Evolutionary conservation across 1,140 invertebrate species (phyloP), one percentile per base, ranked within the genome.

Genomic region (Drusus annulatus): DNA sequence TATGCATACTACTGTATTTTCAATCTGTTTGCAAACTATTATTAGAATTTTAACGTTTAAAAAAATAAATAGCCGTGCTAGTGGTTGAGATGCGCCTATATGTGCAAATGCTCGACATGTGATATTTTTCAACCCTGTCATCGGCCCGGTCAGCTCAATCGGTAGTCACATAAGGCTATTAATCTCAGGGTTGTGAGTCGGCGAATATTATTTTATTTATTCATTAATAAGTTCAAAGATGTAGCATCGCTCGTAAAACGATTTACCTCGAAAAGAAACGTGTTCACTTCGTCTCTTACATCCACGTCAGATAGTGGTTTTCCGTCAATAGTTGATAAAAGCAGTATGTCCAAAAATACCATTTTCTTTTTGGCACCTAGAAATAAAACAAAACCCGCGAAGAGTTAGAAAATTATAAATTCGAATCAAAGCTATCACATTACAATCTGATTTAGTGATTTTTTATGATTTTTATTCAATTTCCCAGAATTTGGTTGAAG

Each of bases 121-220:
- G 36, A 8, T 13, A 13, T 45, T 45, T 45, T 45, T 8, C 31
- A 36, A 36, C 31, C 31, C 31, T 36, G 31, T 3, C 31, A 36
- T 8, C 58, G 84, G 92, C 92, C 92, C 91, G 92, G 91, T 92
- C 93, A 93, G 92, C 92, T 93, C 92, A 93, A 92, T 94, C 93
- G 93, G 93, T 94, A 94, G 93, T 94, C n/a, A 93, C 93, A 94
- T 93, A 93, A 93, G 93, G 93, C 93, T 94, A 93, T 94, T 94
- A 94, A 94, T 94, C 93, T 94, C 93, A 93, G 93, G 93, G 93
- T 94, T 93, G 93, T 94, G 92, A 93, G 94, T 94, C 94, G 81
- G 81, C 81, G 81, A 82, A 71, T 77, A 73, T 76, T 60, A 62
- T 76, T 76, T 45, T 13, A 45, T 13, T 36, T 36, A 13, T 45